A percentile compares a stretch with the other conserved stretches of the same genome.
Conservation (phyloP, 1,140 invertebrate species). For the Aphis gossypii region DNA sequence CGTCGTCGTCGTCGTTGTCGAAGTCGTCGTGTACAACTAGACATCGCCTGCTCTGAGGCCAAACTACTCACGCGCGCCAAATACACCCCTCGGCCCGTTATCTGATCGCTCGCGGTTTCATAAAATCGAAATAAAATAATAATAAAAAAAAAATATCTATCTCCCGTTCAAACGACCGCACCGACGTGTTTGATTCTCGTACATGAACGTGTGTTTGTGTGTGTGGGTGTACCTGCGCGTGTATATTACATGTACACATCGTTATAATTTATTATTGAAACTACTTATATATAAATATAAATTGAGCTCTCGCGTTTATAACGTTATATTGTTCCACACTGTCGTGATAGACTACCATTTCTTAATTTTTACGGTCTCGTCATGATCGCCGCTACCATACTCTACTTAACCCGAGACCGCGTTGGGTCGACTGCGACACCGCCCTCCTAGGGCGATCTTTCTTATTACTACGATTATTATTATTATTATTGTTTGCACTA, state of each 20-base stretch:
- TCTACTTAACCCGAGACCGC: slow-evolving; percentile 43
- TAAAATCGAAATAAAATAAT: slow-evolving; percentile 5
- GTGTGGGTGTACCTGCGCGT: not conserved
- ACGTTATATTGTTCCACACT: slow-evolving; percentile 11
- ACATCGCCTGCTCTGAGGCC: slow-evolving; percentile 48
- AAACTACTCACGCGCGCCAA: slow-evolving; percentile 55
- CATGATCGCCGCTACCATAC: not conserved
- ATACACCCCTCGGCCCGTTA: slow-evolving; percentile 54
- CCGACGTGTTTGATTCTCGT: not conserved
- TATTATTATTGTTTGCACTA: slow-evolving; percentile 14
- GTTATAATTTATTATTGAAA: slow-evolving; percentile 37
- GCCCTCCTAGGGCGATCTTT: slow-evolving; percentile 39
- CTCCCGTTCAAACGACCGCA: not conserved
- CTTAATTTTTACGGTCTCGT: not conserved
- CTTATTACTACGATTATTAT: not conserved
- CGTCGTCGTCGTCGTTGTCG: not conserved
- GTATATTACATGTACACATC: slow-evolving; percentile 1
- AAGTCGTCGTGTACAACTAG: not conserved
- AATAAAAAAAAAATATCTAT: not conserved
- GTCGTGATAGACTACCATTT: slow-evolving; percentile 50
- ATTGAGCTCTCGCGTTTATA: slow-evolving; percentile 14
- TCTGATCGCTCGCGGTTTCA: slow-evolving; percentile 49
- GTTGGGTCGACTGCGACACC: slow-evolving; percentile 14
- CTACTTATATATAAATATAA: not conserved
- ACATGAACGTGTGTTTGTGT: no score